Evolutionary conservation across 2,888 invertebrate genomes (phyloP).

Genomic region (Atherix ibis): DNA sequence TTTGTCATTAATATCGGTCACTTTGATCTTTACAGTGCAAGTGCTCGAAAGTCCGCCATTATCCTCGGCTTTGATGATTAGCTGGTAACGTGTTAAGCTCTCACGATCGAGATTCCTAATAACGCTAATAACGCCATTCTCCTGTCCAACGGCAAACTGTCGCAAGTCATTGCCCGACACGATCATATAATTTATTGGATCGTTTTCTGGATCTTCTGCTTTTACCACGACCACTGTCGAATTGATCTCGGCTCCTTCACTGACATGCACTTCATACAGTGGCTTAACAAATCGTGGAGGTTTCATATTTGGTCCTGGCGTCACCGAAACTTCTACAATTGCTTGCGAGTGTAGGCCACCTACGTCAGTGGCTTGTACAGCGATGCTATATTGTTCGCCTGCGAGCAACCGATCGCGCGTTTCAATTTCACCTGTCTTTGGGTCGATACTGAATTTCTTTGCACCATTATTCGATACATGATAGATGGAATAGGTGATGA

Average conservation of each 20-base stretch:
- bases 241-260: conserved; percentile 77
- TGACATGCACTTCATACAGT: conserved; percentile 76
- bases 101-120: conserved; percentile 74
- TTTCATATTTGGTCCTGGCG: conserved; percentile 66
- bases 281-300: conserved; percentile 67
- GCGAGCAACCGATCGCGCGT: conserved; percentile 67
- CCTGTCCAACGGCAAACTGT: conserved; percentile 72
- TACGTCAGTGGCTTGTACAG: conserved; percentile 66
- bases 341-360: conserved; percentile 70
- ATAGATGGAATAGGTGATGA: conserved; percentile 67
- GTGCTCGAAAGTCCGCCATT: conserved; percentile 66
- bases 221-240: conserved; percentile 67
- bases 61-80: conserved; percentile 78
- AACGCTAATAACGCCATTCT: conserved; percentile 77
- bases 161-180: conserved; percentile 78
- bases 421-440: conserved; percentile 58
- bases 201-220: conserved; percentile 81
- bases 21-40: conserved; percentile 72
- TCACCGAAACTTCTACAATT: conserved; percentile 70
- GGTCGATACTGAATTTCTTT: conserved; percentile 71
- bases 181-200: conserved; percentile 70
- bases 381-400: conserved; percentile 79
- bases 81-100: conserved; percentile 71
- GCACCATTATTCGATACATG: conserved; percentile 84
- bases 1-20: conserved; percentile 84